These are phyloP conservation scores for Tethea ocularis DNA, from an alignment of 2,888 invertebrate species.

Conservation along the genomic window DNA sequence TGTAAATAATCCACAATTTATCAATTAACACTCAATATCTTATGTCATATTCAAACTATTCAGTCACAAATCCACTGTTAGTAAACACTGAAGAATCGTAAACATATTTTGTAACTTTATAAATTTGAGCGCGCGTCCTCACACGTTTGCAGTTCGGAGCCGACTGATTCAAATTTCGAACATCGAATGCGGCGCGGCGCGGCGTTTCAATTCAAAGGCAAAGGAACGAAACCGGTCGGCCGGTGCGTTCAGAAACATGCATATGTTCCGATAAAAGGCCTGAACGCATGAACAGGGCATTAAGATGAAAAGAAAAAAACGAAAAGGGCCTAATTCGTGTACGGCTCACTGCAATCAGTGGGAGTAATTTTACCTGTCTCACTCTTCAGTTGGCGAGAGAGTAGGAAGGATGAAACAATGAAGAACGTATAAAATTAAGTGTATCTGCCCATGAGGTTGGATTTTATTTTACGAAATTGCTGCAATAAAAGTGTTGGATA, in stretches of 20 bases:
- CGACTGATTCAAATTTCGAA: conserved; percentile 62
- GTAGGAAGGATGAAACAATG: conserved; percentile 56
- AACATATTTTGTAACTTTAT: conserved; percentile 48
- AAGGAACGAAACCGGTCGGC: conserved; percentile 74
- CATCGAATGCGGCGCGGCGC: conserved; percentile 60
- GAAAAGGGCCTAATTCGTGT: conserved; percentile 79
- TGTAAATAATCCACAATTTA: conserved; percentile 49
- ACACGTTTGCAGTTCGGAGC: conserved; percentile 43
- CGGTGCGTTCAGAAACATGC: conserved; percentile 73
- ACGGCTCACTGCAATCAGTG: conserved; percentile 80
- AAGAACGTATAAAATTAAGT: conserved; percentile 74
- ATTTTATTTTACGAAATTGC: conserved; percentile 76
- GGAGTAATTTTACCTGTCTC: conserved; percentile 71
- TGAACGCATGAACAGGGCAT: conserved; percentile 79
- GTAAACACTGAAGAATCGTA: conserved; percentile 63
- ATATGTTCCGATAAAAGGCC: conserved; percentile 80
- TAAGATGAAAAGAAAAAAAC: conserved; percentile 69
- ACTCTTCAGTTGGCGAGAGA: conserved; percentile 41
- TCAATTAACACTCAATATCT: conserved; percentile 46
- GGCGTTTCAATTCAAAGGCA: conserved; percentile 73
- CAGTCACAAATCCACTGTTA: conserved; percentile 64
- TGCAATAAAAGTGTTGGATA: conserved; percentile 75
- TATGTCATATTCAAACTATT: conserved; percentile 60
- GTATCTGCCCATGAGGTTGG: conserved; percentile 71
- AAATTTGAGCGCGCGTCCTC: conserved; percentile 42